A percentile compares a stretch with the other conserved stretches of the same genome.
Conservation (phyloP, 1,140 invertebrate species). For the Drosophila micromelanica region DNA sequence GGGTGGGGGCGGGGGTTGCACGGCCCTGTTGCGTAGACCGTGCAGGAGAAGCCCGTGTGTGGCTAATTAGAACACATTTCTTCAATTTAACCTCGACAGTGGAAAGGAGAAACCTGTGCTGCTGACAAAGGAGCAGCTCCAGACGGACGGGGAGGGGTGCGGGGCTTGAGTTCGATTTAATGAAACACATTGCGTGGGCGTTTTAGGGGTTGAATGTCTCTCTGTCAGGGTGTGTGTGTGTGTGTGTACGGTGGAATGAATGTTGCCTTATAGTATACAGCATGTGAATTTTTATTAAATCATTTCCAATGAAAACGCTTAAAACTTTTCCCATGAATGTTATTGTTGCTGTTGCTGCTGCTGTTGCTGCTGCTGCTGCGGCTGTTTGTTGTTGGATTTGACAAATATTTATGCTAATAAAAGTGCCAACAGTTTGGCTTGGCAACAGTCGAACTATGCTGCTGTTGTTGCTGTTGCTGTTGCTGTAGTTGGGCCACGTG, state of each 20-base stretch:
- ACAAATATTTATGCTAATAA: conserved; percentile 81
- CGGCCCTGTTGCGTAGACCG: too few relatives aligned
- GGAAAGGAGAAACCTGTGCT: conserved; percentile 30
- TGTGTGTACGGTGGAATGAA: neutral
- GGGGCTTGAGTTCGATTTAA: conserved; percentile 61
- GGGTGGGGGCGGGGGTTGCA: neutral
- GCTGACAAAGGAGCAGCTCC: conserved; percentile 19
- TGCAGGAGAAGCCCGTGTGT: conserved; percentile 55
- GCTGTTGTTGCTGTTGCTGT: conserved; percentile 36
- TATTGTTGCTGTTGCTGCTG: conserved; percentile 40
- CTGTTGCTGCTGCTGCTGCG: conserved; percentile 13
- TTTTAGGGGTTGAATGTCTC: neutral
- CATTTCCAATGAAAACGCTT: conserved; percentile 73
- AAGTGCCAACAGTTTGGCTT: conserved; percentile 51
- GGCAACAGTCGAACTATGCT: conserved; percentile 42
- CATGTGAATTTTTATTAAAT: conserved; percentile 62
- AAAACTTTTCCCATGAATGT: conserved; percentile 75
- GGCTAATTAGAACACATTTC: conserved; percentile 81
- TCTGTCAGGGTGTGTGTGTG: neutral
- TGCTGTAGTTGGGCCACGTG: conserved; percentile 27
- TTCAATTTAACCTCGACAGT: conserved; percentile 75
- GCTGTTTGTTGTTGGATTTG: conserved; percentile 58
- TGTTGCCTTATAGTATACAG: conserved; percentile 18
- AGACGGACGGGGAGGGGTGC: neutral
- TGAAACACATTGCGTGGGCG: conserved; percentile 59